Evolutionary conservation across 2,113 vertebrate genomes (phyloP).

Genomic region (Hirundichthys speculiger): DNA sequence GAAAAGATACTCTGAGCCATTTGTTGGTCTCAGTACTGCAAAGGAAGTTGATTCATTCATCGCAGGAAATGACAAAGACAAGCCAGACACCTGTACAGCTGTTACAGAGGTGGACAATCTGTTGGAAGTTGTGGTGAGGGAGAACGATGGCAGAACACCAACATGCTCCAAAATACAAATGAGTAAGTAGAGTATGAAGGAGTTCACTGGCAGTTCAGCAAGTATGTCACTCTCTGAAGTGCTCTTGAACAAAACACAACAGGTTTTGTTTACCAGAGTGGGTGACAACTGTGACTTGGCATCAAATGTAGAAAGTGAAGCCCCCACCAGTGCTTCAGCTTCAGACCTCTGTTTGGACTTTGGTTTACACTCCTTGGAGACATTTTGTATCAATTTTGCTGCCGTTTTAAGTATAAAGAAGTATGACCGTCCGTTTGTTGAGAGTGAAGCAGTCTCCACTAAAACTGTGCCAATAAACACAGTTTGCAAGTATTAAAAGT

Average conservation of each 20-base stretch:
- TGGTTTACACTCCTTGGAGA: slow-evolving; percentile 17
- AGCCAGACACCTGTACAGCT: slow-evolving; percentile 53
- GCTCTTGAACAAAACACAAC: neutral
- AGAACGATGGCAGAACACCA: neutral
- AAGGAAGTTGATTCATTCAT: slow-evolving; percentile 57
- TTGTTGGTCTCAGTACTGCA: slow-evolving; percentile 29
- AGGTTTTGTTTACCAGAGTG: slow-evolving; percentile 25
- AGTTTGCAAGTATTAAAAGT: too few relatives aligned
- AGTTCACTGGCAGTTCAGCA: slow-evolving; percentile 9
- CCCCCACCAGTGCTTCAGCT: slow-evolving; percentile 17
- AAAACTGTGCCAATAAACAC: neutral
- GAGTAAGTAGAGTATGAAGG: neutral
- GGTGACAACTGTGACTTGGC: neutral
- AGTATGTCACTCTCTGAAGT: neutral
- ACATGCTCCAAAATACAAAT: neutral
- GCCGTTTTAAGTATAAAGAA: slow-evolving; percentile 13
- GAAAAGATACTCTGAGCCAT: slow-evolving; percentile 41
- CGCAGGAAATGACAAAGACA: slow-evolving; percentile 54
- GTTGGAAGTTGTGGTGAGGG: slow-evolving; percentile 19
- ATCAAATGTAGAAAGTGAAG: neutral
- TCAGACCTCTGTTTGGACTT: slow-evolving; percentile 31
- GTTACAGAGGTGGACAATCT: slow-evolving; percentile 30
- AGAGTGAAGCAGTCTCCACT: slow-evolving; percentile 3
- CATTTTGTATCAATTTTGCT: slow-evolving; percentile 13
- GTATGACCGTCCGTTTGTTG: slow-evolving; percentile 15